A percentile compares a stretch with the other conserved stretches of the same genome.
These are phyloP conservation scores for Candoia aspera DNA, from an alignment of 2,113 vertebrate genomes.

Conservation along the genomic window DNA sequence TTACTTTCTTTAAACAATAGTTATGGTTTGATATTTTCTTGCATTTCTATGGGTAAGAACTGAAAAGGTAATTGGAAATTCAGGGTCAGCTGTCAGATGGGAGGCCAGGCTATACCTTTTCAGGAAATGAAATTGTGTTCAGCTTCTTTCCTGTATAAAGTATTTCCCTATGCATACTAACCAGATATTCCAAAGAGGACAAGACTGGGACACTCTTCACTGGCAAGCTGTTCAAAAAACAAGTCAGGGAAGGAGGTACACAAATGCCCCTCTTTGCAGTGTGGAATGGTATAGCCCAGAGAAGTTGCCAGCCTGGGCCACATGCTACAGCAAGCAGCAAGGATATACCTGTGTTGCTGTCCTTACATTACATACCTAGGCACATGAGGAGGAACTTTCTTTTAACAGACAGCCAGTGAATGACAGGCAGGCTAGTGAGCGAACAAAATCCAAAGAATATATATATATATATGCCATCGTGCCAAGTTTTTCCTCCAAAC, in stretches of 20 bases:
- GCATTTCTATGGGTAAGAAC: conserved; percentile 9
- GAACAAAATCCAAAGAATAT: not conserved
- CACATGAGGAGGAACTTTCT: not conserved
- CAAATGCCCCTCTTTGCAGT: not conserved
- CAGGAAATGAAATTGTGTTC: not conserved
- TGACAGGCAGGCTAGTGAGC: too few relatives aligned
- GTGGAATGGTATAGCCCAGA: not conserved
- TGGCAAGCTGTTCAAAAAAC: not conserved
- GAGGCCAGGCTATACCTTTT: not conserved
- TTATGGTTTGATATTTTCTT: conserved; percentile 36
- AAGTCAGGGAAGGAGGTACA: not conserved
- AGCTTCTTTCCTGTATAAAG: not conserved
- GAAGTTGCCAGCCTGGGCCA: not conserved
- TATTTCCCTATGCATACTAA: not conserved
- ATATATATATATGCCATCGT: too few relatives aligned
- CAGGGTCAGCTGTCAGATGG: not conserved
- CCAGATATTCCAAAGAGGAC: not conserved
- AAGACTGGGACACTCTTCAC: not conserved
- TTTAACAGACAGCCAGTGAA: not conserved
- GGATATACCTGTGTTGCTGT: not conserved
- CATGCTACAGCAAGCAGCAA: too few relatives aligned
- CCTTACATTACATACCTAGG: not conserved
- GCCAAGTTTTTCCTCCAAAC: too few relatives aligned
- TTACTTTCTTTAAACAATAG: conserved; percentile 34
- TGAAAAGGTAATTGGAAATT: not conserved